Evolutionary conservation across 2,113 vertebrate species (phyloP).

Genomic region (Sinocyclocheilus anophthalmus): DNA sequence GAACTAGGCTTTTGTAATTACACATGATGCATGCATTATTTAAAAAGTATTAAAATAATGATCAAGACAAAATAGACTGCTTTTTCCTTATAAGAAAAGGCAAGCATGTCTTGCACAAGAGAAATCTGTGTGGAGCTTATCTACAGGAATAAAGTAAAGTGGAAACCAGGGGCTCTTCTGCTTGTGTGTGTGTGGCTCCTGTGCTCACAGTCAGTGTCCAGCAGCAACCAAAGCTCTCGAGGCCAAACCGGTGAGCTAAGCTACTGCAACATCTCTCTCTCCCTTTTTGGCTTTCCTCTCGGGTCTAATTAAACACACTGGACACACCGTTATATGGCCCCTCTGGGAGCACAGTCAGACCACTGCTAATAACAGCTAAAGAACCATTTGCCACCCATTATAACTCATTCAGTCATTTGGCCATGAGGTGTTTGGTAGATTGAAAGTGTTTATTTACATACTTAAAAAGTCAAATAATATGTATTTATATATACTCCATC

Average conservation of each 20-base stretch:
- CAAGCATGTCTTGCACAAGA: neutral
- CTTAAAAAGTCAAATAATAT: neutral
- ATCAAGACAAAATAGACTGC: neutral
- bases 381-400: conserved; percentile 51
- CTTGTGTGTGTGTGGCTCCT: conserved; percentile 63
- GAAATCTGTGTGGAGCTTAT: neutral
- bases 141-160: conserved; percentile 19
- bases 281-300: conserved; percentile 21
- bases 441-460: neutral
- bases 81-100: neutral
- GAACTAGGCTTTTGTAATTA: conserved; percentile 30
- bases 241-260: conserved; percentile 67
- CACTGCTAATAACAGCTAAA: conserved; percentile 49
- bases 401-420: neutral
- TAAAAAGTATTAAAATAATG: neutral
- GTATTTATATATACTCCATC: neutral
- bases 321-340: conserved; percentile 60
- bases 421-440: neutral
- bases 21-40: neutral
- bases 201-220: conserved; percentile 69
- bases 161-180: conserved; percentile 56
- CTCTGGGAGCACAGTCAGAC: conserved; percentile 33
- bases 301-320: conserved; percentile 72
- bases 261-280: conserved; percentile 25
- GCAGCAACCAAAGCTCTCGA: conserved; percentile 76